phyloP scores from a whole-genome alignment of 2,113 vertebrate species.

The Archocentrus centrarchus region DNA sequence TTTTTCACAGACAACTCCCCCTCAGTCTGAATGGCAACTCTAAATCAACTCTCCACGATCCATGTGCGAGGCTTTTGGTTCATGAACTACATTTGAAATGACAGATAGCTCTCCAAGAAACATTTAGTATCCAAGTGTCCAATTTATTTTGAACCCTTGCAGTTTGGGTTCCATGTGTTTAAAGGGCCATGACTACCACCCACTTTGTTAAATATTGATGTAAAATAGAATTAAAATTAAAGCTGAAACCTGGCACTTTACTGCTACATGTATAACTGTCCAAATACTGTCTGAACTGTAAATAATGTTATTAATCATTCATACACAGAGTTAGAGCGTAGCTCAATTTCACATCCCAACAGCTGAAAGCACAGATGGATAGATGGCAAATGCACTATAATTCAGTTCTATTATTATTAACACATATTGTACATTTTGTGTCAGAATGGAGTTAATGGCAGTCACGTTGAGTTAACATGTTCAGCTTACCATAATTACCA shows the following conservation, averaged over 20 bases:
- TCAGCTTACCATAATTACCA: background rate
- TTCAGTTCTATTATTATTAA: background rate
- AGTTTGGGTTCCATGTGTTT: background rate
- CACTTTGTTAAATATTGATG: constrained; percentile 15
- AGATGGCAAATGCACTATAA: background rate
- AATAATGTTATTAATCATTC: constrained; percentile 27
- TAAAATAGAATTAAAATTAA: constrained; percentile 11
- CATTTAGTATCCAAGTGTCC: background rate
- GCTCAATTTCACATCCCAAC: constrained; percentile 13
- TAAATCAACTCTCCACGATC: background rate
- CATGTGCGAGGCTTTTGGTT: background rate
- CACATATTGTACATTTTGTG: background rate
- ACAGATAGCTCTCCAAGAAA: constrained; percentile 7
- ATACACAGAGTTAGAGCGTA: background rate
- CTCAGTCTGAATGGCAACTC: background rate
- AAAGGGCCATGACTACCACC: background rate
- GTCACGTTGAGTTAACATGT: background rate
- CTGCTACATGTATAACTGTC: background rate
- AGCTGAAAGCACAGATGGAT: constrained; percentile 19
- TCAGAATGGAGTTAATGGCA: constrained; percentile 1
- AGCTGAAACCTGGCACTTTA: constrained; percentile 8
- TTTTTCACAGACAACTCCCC: background rate
- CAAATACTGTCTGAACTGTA: constrained; percentile 8
- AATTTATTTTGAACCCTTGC: constrained; percentile 3
- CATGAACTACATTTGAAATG: background rate